Evolutionary conservation across 2,113 vertebrate genomes (phyloP), one percentile per base, ranked within the genome.

Genomic region (Paratilapia polleni): DNA sequence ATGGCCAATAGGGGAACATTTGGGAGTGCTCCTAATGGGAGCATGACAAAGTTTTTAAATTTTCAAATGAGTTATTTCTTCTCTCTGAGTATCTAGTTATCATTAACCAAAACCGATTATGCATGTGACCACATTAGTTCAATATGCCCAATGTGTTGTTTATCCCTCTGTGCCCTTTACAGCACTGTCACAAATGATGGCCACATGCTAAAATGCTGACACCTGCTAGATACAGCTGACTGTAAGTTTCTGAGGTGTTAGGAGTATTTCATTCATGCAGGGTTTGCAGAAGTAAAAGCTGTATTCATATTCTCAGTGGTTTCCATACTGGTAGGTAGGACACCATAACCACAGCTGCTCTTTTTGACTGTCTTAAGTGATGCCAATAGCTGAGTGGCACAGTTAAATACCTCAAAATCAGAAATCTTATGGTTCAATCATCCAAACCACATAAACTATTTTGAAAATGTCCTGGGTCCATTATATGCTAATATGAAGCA

Each of bases 1-100:
- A 94, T 95, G 94, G 93, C 93, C 93, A 91, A 92, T 87, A 88
- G 87, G 80, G 80, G 80, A 78, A 57, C 64, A 77, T 86, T 83
- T 86, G 77, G 43, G 17, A 38, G 59, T 78, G 56, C 78, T 70
- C 77, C 77, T 61, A 58, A 84, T 80, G 79, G 75, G 54, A 81
- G 73, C 38, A 56, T 10, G 7, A 62, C 81, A 75, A 88, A 85
- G 75, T 90, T 92, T 84, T 88, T 24, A 52, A 88, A 81, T 47
- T 83, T 82, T 43, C 52, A 56, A 31, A 28, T 20, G 24, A 80
- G 38, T 82, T n/a, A 54, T 54, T 73, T 77, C 38, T 82, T 63
- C 26, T 41, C 60, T 58, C n/a, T 78, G 24, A 59, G 22, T 74
- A 84, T 49, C 24, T 61, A 75, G 60, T 62, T 49, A 74, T 49